Base-by-base conservation (phyloP, 2,888 invertebrate genomes). In the Ecdyonurus torrentis region DNA sequence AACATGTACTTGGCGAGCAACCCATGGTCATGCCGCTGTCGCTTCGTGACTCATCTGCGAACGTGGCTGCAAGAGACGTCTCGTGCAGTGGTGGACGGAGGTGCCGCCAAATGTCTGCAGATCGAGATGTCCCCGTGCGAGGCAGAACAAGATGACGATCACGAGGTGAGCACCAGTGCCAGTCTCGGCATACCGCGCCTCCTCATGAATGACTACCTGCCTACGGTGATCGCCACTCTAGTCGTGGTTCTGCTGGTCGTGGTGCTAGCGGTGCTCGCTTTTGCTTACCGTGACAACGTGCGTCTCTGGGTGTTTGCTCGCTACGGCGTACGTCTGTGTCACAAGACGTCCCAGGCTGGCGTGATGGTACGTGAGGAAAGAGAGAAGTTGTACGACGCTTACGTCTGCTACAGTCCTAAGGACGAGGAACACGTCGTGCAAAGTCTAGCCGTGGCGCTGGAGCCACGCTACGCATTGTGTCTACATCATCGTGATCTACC, bases 341-440 rank as follows among this genome's bases (percentile, higher is more conserved):
- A 68, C 59, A 68, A 68, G 66, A 65, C 68, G 62, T n/a, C 58
- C 63, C 23, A 60, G 50, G 53, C 59, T 50, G 55, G 61, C 50
- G 25, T 60, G 3, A 22, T 5, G 3, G 55, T 55, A 10, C 23
- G 37, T 22, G 86, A 85, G 72, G 88, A 89, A 67, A 79, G 85
- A n/a, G 89, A 89, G 71, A 89, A 89, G 75, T 79, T 89, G 70
- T 92, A 89, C 76, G 93, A 94, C 75, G 92, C 91, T 58, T 94
- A 93, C 76, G 83, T 94, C 67, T 88, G 90, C 74, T 94, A 93
- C 77, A 89, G 89, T 76, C 87, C 87, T 59, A 89, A 89, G 76
- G 92, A 92, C 76, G 90, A 91, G 74, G 83, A 86, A 62, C 91
- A 89, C 81, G 90, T 92, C 59, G 84, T 87, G 25, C 88, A 91